These are phyloP conservation scores for Halichondria panicea DNA, from an alignment of 37 sponge, comb jelly and placozoan genomes.

Conservation along the genomic window DNA sequence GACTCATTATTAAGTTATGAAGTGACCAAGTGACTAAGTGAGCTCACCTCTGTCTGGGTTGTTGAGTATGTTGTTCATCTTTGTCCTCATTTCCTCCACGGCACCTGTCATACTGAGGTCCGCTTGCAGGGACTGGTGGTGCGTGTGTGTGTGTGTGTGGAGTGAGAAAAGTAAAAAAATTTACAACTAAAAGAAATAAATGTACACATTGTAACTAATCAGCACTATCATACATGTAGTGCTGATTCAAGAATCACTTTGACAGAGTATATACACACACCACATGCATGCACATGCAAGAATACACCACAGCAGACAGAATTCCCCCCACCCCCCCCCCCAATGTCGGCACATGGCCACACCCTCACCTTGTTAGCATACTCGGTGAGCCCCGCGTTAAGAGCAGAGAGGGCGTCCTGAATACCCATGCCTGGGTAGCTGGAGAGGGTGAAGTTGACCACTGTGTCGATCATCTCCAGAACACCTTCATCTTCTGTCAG, in stretches of 20 bases:
- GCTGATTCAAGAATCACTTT: no score
- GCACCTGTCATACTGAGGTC: slow-evolving; percentile 51
- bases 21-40: slow-evolving; percentile 2
- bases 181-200: neutral
- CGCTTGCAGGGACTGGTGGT: slow-evolving; percentile 34
- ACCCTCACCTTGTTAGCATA: slow-evolving; percentile 38
- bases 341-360: neutral
- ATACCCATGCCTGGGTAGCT: slow-evolving; percentile 47
- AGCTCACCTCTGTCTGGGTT: neutral
- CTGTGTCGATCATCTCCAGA: slow-evolving; percentile 58
- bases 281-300: slow-evolving; percentile 24
- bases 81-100: slow-evolving; percentile 64
- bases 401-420: slow-evolving; percentile 25
- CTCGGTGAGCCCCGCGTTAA: slow-evolving; percentile 42
- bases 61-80: slow-evolving; percentile 26
- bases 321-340: neutral
- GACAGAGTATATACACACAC: no score
- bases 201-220: neutral
- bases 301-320: slow-evolving; percentile 12
- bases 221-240: neutral
- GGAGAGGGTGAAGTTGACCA: slow-evolving; percentile 42
- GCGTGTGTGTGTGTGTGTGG: neutral
- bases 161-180: neutral
- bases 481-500: slow-evolving; percentile 63
- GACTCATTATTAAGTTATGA: neutral